Conservation (phyloP, 2,888 invertebrate genomes). For the Peribatodes rhomboidaria region DNA sequence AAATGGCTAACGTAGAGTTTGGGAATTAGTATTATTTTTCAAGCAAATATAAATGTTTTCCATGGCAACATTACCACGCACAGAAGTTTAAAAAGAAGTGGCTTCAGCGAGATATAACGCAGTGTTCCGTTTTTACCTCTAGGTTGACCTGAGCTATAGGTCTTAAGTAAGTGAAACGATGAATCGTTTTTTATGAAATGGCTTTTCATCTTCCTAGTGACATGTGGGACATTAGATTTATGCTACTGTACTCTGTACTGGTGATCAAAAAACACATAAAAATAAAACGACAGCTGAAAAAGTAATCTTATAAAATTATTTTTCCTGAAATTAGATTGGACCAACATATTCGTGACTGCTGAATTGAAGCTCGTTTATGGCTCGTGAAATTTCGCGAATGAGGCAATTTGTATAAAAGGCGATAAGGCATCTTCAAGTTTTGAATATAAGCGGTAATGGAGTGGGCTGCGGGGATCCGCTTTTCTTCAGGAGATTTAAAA, state of each 20-base stretch:
- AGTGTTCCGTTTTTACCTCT: too few species aligned
- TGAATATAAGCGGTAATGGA: slow-evolving; percentile 36
- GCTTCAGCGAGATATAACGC: too few species aligned
- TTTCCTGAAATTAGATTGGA: slow-evolving; percentile 12
- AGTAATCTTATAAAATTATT: slow-evolving; percentile 5
- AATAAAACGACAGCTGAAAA: not conserved
- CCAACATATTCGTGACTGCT: slow-evolving; percentile 17
- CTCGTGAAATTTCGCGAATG: slow-evolving; percentile 32
- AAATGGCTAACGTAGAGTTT: too few species aligned
- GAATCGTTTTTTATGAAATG: too few species aligned
- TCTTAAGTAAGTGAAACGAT: too few species aligned
- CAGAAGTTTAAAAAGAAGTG: too few species aligned
- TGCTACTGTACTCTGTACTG: not conserved
- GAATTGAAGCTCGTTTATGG: slow-evolving; percentile 23
- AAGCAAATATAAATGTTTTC: too few species aligned
- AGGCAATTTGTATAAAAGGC: slow-evolving; percentile 32
- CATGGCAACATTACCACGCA: too few species aligned
- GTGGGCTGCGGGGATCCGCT: slow-evolving; percentile 24
- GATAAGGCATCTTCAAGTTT: slow-evolving; percentile 33
- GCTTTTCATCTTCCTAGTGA: not conserved
- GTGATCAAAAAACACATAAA: not conserved
- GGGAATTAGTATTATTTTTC: too few species aligned
- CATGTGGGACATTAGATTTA: not conserved
- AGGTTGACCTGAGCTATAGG: too few species aligned
- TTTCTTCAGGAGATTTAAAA: slow-evolving; percentile 27